Percentiles rank a stretch among this genome's conserved stretches.
phyloP scores from a whole-genome alignment of 2,888 invertebrate species.

The Nycteola revayana region DNA sequence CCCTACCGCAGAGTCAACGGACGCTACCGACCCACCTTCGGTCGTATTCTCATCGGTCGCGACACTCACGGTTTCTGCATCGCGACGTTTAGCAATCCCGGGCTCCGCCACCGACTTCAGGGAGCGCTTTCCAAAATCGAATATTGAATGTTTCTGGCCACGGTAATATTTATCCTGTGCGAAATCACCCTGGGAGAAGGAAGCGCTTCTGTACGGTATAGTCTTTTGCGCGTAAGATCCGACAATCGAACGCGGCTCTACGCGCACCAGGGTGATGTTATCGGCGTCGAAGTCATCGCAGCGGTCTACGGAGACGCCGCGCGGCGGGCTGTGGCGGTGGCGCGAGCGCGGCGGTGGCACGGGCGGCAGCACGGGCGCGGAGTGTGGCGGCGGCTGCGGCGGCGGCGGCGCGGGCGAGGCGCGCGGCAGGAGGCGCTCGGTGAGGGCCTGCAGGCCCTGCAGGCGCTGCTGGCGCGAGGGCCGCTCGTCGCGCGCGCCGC shows the following conservation, averaged over 20 bases:
- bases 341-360: slow-evolving; percentile 79
- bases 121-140: slow-evolving; percentile 66
- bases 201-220: slow-evolving; percentile 91
- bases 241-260: slow-evolving; percentile 82
- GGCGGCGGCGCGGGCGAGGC: slow-evolving; percentile 51
- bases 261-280: slow-evolving; percentile 77
- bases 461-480: slow-evolving; percentile 85
- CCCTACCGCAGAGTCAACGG: slow-evolving; percentile 81
- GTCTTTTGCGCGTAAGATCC: slow-evolving; percentile 84
- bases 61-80: slow-evolving; percentile 54
- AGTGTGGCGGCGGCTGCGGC: slow-evolving; percentile 66
- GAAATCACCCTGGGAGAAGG: slow-evolving; percentile 93
- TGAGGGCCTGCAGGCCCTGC: slow-evolving; percentile 90
- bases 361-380: slow-evolving; percentile 81
- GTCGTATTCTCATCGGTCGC: slow-evolving; percentile 63
- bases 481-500: slow-evolving; percentile 75
- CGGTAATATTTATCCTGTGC: slow-evolving; percentile 80
- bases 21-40: slow-evolving; percentile 79
- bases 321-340: slow-evolving; percentile 76
- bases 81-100: slow-evolving; percentile 47
- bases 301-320: slow-evolving; percentile 72
- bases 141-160: slow-evolving; percentile 61
- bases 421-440: slow-evolving; percentile 88
- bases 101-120: slow-evolving; percentile 42
- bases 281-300: slow-evolving; percentile 72